Evolutionary conservation across 2,888 invertebrate species (phyloP).

Genomic region (Ligdia adustata): DNA sequence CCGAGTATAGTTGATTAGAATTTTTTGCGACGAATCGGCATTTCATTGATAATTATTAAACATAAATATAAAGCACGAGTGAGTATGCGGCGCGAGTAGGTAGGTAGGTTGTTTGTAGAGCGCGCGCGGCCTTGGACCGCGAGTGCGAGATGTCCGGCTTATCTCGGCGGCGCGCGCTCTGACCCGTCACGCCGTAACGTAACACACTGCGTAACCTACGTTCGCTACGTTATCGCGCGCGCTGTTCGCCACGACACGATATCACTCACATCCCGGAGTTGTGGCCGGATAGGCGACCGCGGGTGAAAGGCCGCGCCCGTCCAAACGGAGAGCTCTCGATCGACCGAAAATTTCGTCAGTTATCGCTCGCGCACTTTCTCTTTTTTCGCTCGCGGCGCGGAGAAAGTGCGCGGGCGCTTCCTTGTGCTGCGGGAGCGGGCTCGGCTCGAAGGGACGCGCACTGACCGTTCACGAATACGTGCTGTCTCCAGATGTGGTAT

Average conservation of each 20-base stretch:
- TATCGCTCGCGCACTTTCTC: conserved; percentile 70
- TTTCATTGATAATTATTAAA: too few relatives aligned
- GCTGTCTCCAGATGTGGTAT: conserved; percentile 92
- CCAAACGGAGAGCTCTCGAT: conserved; percentile 68
- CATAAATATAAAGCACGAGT: too few relatives aligned
- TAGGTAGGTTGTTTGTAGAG: conserved; percentile 12
- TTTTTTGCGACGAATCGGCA: too few relatives aligned
- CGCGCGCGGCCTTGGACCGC: conserved; percentile 24
- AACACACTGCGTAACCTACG: conserved; percentile 26
- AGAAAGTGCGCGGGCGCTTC: conserved; percentile 8
- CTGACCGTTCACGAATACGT: conserved; percentile 91
- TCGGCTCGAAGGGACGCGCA: conserved; percentile 48
- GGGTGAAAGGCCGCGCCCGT: conserved; percentile 54
- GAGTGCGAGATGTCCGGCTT: conserved; percentile 28
- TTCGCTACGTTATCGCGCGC: conserved; percentile 10
- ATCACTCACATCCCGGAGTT: conserved; percentile 1
- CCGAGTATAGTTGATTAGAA: too few relatives aligned
- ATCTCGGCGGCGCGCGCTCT: conserved; percentile 35
- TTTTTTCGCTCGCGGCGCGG: conserved; percentile 27
- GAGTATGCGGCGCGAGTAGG: neutral
- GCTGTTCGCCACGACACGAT: too few relatives aligned
- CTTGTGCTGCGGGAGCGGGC: too few relatives aligned
- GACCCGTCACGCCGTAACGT: conserved; percentile 34
- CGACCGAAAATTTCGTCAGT: conserved; percentile 61
- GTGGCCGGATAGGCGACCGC: conserved; percentile 12